phyloP scores from a whole-genome alignment of 2,797 vertebrate genomes.

The Dicrostonyx torquatus region DNA sequence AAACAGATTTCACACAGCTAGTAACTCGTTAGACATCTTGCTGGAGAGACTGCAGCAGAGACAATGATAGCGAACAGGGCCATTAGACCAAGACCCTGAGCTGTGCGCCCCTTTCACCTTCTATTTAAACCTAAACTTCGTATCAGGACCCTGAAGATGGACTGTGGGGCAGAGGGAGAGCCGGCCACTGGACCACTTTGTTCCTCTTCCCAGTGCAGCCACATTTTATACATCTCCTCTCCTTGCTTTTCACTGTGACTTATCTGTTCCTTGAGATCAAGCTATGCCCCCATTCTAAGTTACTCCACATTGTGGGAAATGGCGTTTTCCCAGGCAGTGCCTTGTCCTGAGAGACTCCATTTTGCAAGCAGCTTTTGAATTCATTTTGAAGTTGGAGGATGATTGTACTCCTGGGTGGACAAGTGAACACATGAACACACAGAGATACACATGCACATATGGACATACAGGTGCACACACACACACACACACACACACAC shows the following conservation, averaged over 20 bases:
- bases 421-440: not conserved
- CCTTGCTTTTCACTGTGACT: not conserved
- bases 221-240: not conserved
- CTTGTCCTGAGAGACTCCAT: not conserved
- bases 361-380: not conserved
- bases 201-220: not conserved
- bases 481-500: not conserved
- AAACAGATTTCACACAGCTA: not conserved
- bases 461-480: not conserved
- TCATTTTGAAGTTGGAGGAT: not conserved
- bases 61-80: not conserved
- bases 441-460: too few relatives aligned
- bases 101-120: too few relatives aligned
- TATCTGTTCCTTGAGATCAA: not conserved
- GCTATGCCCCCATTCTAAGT: too few relatives aligned
- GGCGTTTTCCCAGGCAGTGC: not conserved
- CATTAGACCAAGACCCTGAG: not conserved
- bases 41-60: not conserved
- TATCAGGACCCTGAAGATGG: not conserved
- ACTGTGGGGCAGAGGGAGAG: too few relatives aligned
- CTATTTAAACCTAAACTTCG: not conserved
- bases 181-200: not conserved
- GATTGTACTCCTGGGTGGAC: not conserved
- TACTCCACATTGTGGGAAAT: not conserved
- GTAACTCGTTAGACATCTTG: not conserved